Conservation (phyloP, 2,113 vertebrate genomes). For the Etia nguti region DNA sequence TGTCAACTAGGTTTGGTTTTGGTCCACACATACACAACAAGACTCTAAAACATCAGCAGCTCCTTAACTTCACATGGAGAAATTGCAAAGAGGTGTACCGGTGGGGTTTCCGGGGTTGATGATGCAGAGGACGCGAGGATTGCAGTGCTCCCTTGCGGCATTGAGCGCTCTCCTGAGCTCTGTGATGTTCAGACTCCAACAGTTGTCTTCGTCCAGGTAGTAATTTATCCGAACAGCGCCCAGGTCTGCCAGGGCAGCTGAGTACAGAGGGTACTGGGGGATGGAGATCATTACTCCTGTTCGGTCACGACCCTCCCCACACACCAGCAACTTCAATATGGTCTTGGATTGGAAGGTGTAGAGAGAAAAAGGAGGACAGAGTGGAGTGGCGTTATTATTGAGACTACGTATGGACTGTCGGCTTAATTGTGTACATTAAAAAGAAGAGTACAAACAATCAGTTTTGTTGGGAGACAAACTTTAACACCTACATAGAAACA, state of each 20-base stretch:
- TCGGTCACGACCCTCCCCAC: conserved; percentile 69
- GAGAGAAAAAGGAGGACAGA: background rate
- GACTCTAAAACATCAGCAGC: background rate
- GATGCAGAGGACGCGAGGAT: conserved; percentile 82
- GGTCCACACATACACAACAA: background rate
- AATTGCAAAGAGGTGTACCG: conserved; percentile 60
- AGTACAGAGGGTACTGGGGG: conserved; percentile 94
- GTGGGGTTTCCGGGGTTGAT: conserved; percentile 95
- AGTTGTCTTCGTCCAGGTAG: conserved; percentile 83
- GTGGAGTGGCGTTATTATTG: background rate
- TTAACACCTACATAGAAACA: background rate
- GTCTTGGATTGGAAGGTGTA: conserved; percentile 59
- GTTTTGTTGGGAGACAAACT: background rate
- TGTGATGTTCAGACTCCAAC: conserved; percentile 79
- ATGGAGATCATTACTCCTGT: conserved; percentile 88
- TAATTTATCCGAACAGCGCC: conserved; percentile 80
- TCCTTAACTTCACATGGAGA: background rate
- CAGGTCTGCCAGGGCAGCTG: conserved; percentile 81
- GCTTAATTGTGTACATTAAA: background rate
- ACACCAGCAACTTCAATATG: conserved; percentile 83
- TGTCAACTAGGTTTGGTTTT: background rate
- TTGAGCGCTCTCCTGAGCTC: conserved; percentile 76
- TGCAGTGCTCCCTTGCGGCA: conserved; percentile 74
- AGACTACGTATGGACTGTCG: background rate
- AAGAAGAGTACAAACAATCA: background rate